Evolutionary conservation across 2,113 vertebrate species (phyloP).

Genomic region (Poicephalus gulielmi): DNA sequence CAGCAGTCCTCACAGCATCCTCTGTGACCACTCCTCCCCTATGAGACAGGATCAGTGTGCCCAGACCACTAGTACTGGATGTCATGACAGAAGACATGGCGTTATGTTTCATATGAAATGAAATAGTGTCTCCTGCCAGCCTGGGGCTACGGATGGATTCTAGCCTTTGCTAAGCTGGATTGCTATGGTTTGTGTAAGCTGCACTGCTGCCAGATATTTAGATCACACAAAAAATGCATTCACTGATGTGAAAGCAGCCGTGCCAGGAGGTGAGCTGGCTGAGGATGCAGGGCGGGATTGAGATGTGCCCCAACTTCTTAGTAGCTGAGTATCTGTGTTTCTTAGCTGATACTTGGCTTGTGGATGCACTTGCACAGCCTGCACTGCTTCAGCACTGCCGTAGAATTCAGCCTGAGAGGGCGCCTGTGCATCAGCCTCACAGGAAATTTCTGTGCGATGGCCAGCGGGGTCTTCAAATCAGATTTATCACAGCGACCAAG

Average conservation of each 20-base stretch:
- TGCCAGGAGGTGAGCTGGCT: rapidly evolving
- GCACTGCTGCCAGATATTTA: background rate
- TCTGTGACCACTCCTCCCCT: background rate
- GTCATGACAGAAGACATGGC: rapidly evolving
- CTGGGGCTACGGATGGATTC: too few relatives aligned
- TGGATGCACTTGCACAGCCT: too few relatives aligned
- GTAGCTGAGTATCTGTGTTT: background rate
- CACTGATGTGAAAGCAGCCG: rapidly evolving
- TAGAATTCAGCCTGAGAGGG: background rate
- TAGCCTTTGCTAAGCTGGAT: background rate
- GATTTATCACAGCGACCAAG: too few relatives aligned
- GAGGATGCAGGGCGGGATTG: background rate
- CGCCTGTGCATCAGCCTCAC: rapidly evolving
- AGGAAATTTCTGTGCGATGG: background rate
- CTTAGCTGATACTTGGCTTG: background rate
- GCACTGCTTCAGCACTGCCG: background rate
- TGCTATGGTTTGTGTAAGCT: background rate
- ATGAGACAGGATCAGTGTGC: rapidly evolving
- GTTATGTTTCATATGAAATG: rapidly evolving
- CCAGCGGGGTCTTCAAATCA: rapidly evolving
- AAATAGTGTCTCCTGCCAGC: background rate
- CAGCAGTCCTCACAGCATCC: rapidly evolving
- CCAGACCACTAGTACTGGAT: background rate
- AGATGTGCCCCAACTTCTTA: too few relatives aligned
- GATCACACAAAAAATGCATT: background rate